Evolutionary conservation across 2,888 invertebrate species (phyloP).

Genomic region (Drosophila anomelani): DNA sequence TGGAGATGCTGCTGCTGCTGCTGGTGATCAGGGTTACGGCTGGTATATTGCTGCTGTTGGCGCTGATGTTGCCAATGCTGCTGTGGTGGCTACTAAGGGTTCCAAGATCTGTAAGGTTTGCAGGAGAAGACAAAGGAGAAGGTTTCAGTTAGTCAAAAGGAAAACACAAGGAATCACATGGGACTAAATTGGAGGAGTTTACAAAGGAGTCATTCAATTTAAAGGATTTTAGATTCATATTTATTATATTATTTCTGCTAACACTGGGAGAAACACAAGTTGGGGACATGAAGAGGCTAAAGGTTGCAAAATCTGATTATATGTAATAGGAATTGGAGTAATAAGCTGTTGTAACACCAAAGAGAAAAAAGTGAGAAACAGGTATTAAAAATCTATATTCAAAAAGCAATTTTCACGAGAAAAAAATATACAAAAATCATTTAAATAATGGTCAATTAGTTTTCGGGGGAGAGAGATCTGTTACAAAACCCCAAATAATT

Average conservation of each 20-base stretch:
- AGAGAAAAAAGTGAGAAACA: not conserved
- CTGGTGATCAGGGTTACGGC: slow-evolving; percentile 29
- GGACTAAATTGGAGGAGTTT: not conserved
- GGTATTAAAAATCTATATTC: slow-evolving; percentile 7
- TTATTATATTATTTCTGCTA: not conserved
- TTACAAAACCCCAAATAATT: slow-evolving; percentile 60
- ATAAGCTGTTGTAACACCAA: slow-evolving; percentile 49
- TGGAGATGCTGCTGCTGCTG: slow-evolving; percentile 34
- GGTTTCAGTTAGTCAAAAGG: slow-evolving; percentile 59
- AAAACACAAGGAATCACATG: slow-evolving; percentile 46
- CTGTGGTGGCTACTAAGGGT: slow-evolving; percentile 65
- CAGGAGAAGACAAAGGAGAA: slow-evolving; percentile 32
- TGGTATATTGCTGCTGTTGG: slow-evolving; percentile 45
- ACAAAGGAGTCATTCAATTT: not conserved
- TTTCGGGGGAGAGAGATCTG: slow-evolving; percentile 31
- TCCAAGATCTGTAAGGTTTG: slow-evolving; percentile 70
- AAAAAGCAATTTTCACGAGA: slow-evolving; percentile 26
- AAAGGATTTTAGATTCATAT: not conserved
- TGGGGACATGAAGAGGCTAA: not conserved
- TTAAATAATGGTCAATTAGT: slow-evolving; percentile 51
- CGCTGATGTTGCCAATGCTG: slow-evolving; percentile 39
- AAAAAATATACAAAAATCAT: slow-evolving; percentile 8
- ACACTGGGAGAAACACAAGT: not conserved
- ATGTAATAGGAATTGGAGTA: slow-evolving; percentile 66
- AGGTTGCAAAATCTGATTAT: not conserved